Conservation (phyloP, 2,797 vertebrate genomes). For the Harpagifer antarcticus region DNA sequence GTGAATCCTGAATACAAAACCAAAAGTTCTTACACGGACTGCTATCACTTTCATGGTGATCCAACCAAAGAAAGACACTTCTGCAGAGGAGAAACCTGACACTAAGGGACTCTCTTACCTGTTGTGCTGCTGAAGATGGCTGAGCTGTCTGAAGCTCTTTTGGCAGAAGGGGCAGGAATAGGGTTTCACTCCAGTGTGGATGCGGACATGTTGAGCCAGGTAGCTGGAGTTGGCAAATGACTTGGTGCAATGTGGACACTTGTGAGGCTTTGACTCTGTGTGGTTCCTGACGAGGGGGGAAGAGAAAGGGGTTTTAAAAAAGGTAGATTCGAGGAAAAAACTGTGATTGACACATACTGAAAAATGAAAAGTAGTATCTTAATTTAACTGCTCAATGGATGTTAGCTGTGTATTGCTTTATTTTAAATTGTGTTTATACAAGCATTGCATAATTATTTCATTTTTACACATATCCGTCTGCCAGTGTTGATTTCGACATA, state of each 20-base stretch:
- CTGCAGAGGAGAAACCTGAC: slow-evolving; percentile 56
- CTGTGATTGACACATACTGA: slow-evolving; percentile 7
- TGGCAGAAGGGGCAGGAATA: slow-evolving; percentile 97
- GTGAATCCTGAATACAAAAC: slow-evolving; percentile 90
- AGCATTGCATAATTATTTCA: slow-evolving; percentile 4
- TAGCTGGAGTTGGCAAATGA: slow-evolving; percentile 99
- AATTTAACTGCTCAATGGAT: neutral
- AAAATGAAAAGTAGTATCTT: neutral
- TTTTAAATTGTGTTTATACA: slow-evolving; percentile 3
- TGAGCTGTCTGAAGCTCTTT: slow-evolving; percentile 98
- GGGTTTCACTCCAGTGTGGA: slow-evolving; percentile 98
- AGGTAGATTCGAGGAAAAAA: slow-evolving; percentile 4
- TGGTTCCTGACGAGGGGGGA: slow-evolving; percentile 84
- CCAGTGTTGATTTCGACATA: too few relatives aligned
- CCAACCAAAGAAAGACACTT: slow-evolving; percentile 10
- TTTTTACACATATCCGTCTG: too few relatives aligned
- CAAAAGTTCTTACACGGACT: slow-evolving; percentile 18
- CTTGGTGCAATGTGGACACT: slow-evolving; percentile 99
- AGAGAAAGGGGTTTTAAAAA: slow-evolving; percentile 35
- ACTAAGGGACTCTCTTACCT: slow-evolving; percentile 85
- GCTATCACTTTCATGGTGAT: slow-evolving; percentile 38
- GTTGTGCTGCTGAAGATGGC: slow-evolving; percentile 99
- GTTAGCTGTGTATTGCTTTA: neutral
- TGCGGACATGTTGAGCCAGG: slow-evolving; percentile 97
- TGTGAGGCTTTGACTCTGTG: slow-evolving; percentile 99